A percentile compares a stretch with the other conserved stretches of the same genome.
Evolutionary conservation across 2,113 vertebrate genomes (phyloP).

Genomic region (Phyllopteryx taeniolatus): DNA sequence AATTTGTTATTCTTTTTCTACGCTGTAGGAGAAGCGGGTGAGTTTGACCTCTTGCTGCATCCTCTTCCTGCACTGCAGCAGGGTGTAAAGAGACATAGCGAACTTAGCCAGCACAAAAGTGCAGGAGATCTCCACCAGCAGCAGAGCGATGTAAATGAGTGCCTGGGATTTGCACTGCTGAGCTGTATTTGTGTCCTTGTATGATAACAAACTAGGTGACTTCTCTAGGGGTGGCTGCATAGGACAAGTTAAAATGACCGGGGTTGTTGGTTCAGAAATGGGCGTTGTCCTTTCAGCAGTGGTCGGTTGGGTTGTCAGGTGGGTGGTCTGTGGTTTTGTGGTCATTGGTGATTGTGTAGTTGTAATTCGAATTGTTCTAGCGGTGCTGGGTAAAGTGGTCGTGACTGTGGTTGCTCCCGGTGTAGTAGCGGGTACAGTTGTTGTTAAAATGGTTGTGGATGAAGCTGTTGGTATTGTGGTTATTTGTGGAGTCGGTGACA

Average conservation of each 20-base stretch:
- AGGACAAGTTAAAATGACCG: constrained; percentile 36
- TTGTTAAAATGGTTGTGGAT: background rate
- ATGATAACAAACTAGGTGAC: background rate
- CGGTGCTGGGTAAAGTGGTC: constrained; percentile 8
- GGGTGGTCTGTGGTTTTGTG: background rate
- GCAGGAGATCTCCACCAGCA: constrained; percentile 63
- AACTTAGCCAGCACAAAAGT: constrained; percentile 50
- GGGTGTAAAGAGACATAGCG: constrained; percentile 51
- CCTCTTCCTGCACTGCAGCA: constrained; percentile 48
- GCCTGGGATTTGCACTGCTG: constrained; percentile 50
- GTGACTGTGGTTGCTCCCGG: background rate
- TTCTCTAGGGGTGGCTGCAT: background rate
- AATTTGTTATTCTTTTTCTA: constrained; percentile 13
- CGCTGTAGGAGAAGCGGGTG: constrained; percentile 64
- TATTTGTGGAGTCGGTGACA: background rate
- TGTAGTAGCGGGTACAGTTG: background rate
- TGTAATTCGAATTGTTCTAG: constrained; percentile 1
- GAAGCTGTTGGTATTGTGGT: constrained; percentile 2
- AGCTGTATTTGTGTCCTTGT: constrained; percentile 6
- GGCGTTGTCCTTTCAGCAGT: background rate
- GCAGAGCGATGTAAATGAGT: constrained; percentile 42
- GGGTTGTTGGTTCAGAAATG: background rate
- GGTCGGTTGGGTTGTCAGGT: background rate
- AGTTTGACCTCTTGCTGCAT: constrained; percentile 55
- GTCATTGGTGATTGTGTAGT: background rate